Evolutionary conservation across 1,140 invertebrate genomes (phyloP).

Genomic region (Notospermus geniculatus): DNA sequence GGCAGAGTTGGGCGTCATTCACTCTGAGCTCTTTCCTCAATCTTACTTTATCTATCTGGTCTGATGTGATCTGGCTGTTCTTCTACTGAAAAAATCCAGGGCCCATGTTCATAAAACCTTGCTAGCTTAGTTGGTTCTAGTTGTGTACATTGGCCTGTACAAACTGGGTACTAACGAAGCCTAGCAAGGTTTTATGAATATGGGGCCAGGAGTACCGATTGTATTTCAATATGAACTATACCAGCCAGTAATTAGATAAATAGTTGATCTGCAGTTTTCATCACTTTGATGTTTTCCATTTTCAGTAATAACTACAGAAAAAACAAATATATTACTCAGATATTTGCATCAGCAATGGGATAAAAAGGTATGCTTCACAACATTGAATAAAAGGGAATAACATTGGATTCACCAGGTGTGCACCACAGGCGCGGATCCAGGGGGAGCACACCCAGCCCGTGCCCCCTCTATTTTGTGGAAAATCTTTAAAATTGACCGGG

Average conservation of each 20-base stretch:
- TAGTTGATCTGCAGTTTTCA: background rate
- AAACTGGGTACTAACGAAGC: no score
- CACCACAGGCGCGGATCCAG: no score
- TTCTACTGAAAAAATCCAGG: background rate
- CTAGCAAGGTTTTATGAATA: no score
- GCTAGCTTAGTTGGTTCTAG: no score
- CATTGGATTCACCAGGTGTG: no score
- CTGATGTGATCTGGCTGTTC: background rate
- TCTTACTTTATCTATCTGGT: background rate
- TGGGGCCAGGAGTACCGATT: background rate
- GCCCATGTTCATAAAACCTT: no score
- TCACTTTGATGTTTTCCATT: slow-evolving; percentile 53
- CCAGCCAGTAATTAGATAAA: background rate
- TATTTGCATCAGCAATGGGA: slow-evolving; percentile 93
- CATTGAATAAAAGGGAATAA: no score
- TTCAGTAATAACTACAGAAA: slow-evolving; percentile 91
- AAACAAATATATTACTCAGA: slow-evolving; percentile 86
- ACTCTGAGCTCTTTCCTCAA: background rate
- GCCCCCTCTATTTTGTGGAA: no score
- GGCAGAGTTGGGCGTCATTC: no score
- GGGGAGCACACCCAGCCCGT: no score
- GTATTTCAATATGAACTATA: background rate
- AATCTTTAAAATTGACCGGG: no score
- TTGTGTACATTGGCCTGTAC: no score
- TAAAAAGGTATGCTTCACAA: slow-evolving; percentile 76